Base-by-base conservation (phyloP, 1,140 invertebrate genomes). In the Tetramorium parvispinum region DNA sequence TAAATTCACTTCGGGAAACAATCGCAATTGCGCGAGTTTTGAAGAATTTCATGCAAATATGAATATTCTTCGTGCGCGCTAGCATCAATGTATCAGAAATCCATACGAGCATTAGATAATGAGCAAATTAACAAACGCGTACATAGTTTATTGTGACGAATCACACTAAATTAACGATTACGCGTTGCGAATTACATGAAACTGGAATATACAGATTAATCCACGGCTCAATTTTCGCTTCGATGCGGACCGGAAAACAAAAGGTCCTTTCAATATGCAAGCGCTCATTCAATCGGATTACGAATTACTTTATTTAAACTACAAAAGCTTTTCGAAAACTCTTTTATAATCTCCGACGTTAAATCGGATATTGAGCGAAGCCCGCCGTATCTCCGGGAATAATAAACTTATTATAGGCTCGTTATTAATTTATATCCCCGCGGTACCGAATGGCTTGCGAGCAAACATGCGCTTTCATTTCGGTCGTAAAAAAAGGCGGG, bases 371-470 rank as follows among this genome's bases (percentile, higher is more conserved):
- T 79, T 37, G 40, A 18, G 32, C 18, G 24, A 32, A 57, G 79
- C 24, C 13, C 63, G n/a, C 13, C 13, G 13, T 43, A 40, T 16
- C n/a, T 21, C 11, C 11, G 40, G 37, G 43, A 65, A 79, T 73
- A 75, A 75, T 73, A 49, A 83, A 83, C 53, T 61, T 46, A 46
- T 61, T 75, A 46, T n/a, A 32, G 27, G 27, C 40, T 59, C 24
- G 68, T 73, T 83, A 83, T 49, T 75, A 83, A 83, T 83, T 75
- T 27, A 46, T 43, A 40, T n/a, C 24, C 24, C 40, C 40, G 37
- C 5, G 13, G 24, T 59, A 49, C 37, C 43, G 27, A 32, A 53
- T 32, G n/a, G n/a, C 8, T 7, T 6, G 40, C 40, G 40, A 59
- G 43, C 37, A 24, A 59, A 49, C 13, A 13, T 13, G 51, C 24